Percentiles rank a stretch among this genome's conserved stretches.
phyloP scores from a whole-genome alignment of 1,140 invertebrate genomes.

The Drosophila funebris region DNA sequence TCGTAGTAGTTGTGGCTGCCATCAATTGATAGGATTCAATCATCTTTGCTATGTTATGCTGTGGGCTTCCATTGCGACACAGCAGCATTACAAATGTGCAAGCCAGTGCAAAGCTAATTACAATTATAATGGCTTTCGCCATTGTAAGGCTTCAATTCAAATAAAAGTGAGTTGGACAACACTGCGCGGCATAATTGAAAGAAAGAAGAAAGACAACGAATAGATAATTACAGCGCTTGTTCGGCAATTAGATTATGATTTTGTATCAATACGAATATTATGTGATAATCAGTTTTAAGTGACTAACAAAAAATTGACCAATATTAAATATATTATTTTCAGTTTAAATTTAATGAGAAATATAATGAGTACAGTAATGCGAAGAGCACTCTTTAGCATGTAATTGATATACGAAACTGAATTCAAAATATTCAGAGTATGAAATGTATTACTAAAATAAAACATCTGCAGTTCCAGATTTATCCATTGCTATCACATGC shows the following conservation, averaged over 20 bases:
- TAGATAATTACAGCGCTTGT: background rate
- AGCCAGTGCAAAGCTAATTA: slow-evolving; percentile 53
- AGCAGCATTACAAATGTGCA: slow-evolving; percentile 42
- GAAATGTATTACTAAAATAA: too few relatives aligned
- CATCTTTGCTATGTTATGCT: background rate
- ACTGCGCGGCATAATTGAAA: slow-evolving; percentile 20
- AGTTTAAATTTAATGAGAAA: too few relatives aligned
- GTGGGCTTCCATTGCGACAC: background rate
- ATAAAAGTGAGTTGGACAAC: slow-evolving; percentile 26
- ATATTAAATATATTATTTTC: too few relatives aligned
- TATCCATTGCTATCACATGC: background rate
- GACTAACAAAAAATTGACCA: too few relatives aligned
- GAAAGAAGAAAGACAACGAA: background rate
- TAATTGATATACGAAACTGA: too few relatives aligned
- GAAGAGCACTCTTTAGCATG: too few relatives aligned
- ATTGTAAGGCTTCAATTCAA: slow-evolving; percentile 32
- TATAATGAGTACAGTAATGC: too few relatives aligned
- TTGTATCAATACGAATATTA: background rate
- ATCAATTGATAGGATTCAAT: slow-evolving; percentile 8
- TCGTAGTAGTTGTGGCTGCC: background rate
- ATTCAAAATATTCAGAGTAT: too few relatives aligned
- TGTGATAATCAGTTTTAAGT: background rate
- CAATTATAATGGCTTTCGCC: slow-evolving; percentile 63
- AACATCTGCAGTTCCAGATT: too few relatives aligned
- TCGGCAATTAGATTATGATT: background rate